A percentile compares a stretch with the other conserved stretches of the same genome.
phyloP scores from a whole-genome alignment of 2,113 vertebrate species.

The Dunckerocampus dactyliophorus region DNA sequence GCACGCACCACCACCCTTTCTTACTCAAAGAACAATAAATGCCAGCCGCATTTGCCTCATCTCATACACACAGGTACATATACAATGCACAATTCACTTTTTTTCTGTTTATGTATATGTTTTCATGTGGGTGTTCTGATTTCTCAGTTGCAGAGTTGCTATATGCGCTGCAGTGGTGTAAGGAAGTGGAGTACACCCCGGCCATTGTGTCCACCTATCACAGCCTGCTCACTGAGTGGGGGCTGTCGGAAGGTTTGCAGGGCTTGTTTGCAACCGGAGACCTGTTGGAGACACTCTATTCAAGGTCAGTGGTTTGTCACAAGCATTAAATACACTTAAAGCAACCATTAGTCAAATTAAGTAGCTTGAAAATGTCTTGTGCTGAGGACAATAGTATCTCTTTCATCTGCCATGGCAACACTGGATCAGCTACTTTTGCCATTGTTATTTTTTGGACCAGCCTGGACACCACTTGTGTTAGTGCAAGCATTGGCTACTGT shows the following conservation, averaged over 20 bases:
- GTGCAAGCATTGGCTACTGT: not conserved
- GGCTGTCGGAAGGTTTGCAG: slow-evolving; percentile 69
- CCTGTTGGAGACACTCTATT: slow-evolving; percentile 78
- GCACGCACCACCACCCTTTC: slow-evolving; percentile 60
- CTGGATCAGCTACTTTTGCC: not conserved
- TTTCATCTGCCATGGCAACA: not conserved
- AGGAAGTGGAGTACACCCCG: slow-evolving; percentile 78
- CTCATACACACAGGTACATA: slow-evolving; percentile 57
- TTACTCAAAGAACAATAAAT: slow-evolving; percentile 36
- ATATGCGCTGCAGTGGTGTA: slow-evolving; percentile 90
- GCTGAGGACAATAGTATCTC: not conserved
- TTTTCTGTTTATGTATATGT: not conserved
- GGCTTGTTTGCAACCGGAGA: slow-evolving; percentile 45
- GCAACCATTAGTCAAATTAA: not conserved
- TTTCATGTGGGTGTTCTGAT: not conserved
- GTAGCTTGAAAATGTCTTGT: not conserved
- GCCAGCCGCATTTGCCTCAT: slow-evolving; percentile 24
- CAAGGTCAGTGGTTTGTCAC: slow-evolving; percentile 70
- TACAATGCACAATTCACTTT: not conserved
- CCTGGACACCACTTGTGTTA: not conserved
- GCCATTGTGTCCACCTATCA: slow-evolving; percentile 70
- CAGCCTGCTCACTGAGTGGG: slow-evolving; percentile 76
- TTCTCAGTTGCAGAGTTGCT: slow-evolving; percentile 83
- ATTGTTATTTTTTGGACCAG: not conserved
- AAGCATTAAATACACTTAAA: not conserved